Percentiles rank a stretch among this genome's conserved stretches.
These are phyloP conservation scores for Ligdia adustata DNA, from an alignment of 2,888 invertebrate species.

Conservation along the genomic window DNA sequence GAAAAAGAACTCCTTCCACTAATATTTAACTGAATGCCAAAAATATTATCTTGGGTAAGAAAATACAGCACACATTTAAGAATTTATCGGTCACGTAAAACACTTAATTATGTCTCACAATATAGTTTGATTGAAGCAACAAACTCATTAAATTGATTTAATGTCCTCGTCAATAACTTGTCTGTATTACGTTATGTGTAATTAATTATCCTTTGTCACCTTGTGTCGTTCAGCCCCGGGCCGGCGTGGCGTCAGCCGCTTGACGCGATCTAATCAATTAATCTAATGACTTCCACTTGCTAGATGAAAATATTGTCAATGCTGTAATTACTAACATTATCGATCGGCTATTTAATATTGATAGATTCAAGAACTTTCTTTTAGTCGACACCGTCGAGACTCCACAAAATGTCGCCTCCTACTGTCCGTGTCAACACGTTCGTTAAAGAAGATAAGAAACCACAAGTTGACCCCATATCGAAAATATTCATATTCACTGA, in stretches of 20 bases:
- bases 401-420: slow-evolving; percentile 44
- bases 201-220: slow-evolving; percentile 19
- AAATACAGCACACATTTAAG: too few relatives aligned
- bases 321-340: slow-evolving; percentile 23
- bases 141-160: too few relatives aligned
- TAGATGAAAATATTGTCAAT: slow-evolving; percentile 21
- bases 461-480: slow-evolving; percentile 49
- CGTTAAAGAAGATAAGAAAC: slow-evolving; percentile 40
- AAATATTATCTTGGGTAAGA: too few relatives aligned
- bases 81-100: too few relatives aligned
- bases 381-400: slow-evolving; percentile 9
- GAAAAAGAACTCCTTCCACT: too few relatives aligned
- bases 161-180: not conserved
- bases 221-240: not conserved
- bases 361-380: slow-evolving; percentile 7
- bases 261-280: slow-evolving; percentile 41
- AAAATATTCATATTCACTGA: slow-evolving; percentile 48
- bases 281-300: slow-evolving; percentile 35
- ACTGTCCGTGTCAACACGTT: slow-evolving; percentile 54
- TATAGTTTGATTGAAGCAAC: too few relatives aligned
- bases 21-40: too few relatives aligned
- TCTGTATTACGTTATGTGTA: not conserved
- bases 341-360: slow-evolving; percentile 6
- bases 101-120: too few relatives aligned
- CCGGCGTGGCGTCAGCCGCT: slow-evolving; percentile 3